phyloP scores from a whole-genome alignment of 2,797 vertebrate species.

The Anabacerthia variegaticeps region DNA sequence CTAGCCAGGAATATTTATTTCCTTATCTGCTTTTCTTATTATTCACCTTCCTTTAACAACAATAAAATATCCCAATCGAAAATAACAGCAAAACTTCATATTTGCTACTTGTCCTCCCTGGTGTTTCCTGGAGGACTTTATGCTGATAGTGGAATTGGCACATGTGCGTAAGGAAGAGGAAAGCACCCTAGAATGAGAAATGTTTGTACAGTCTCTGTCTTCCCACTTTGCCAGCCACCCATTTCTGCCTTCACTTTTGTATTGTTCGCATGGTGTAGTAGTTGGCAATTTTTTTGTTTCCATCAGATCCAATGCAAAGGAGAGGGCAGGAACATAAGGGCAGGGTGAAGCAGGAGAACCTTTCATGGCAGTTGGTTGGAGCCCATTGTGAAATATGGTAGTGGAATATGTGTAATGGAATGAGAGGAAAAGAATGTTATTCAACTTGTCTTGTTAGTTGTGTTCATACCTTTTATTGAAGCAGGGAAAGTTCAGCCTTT shows the following conservation, averaged over 20 bases:
- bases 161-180: not conserved
- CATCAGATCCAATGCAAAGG: fast-evolving
- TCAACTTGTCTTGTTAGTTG: not conserved
- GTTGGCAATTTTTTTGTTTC: not conserved
- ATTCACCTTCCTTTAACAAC: not conserved
- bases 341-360: not conserved
- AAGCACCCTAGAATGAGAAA: not conserved
- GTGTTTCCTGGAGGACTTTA: not conserved
- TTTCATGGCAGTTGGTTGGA: not conserved
- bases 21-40: not conserved
- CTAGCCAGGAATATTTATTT: not conserved
- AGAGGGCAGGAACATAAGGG: not conserved
- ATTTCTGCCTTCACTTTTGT: not conserved
- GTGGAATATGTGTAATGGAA: not conserved
- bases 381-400: not conserved
- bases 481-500: not conserved
- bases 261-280: not conserved
- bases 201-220: not conserved
- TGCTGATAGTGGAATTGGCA: not conserved
- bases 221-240: not conserved
- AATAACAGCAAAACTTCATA: not conserved
- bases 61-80: not conserved
- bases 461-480: not conserved
- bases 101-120: not conserved
- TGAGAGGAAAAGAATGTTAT: not conserved